phyloP scores from a whole-genome alignment of 2,888 invertebrate genomes.

The Xanthostigma xanthostigma region DNA sequence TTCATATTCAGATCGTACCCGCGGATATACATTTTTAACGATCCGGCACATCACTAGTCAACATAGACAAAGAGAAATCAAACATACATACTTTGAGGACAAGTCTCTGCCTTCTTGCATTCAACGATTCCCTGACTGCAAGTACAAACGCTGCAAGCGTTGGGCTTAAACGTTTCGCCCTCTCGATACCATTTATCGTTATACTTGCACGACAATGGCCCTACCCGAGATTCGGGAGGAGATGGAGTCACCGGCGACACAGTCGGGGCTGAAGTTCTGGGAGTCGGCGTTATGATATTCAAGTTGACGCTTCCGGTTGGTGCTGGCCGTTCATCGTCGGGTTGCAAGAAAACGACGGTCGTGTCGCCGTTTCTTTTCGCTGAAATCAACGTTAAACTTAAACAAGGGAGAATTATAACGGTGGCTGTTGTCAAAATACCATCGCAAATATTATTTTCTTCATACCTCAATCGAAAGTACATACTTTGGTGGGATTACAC shows the following conservation, averaged over 20 bases:
- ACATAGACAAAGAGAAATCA: too few species aligned
- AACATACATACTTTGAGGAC: constrained; percentile 23
- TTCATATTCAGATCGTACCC: too few species aligned
- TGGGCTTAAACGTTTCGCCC: constrained; percentile 52
- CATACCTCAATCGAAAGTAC: too few species aligned
- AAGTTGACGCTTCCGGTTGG: constrained; percentile 16
- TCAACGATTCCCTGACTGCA: constrained; percentile 49
- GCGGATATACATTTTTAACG: too few species aligned
- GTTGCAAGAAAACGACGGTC: constrained; percentile 21
- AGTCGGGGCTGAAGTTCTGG: constrained; percentile 9
- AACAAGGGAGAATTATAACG: too few species aligned
- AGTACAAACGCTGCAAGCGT: constrained; percentile 55
- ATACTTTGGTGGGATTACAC: too few species aligned
- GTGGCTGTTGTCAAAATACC: too few species aligned
- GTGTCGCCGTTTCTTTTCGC: constrained; percentile 9
- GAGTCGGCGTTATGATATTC: constrained; percentile 15
- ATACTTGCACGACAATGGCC: constrained; percentile 17
- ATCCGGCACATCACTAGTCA: too few species aligned
- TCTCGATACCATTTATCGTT: constrained; percentile 43
- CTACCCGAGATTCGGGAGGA: constrained; percentile 16
- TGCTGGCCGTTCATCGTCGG: constrained; percentile 24
- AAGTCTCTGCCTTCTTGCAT: constrained; percentile 34
- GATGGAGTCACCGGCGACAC: constrained; percentile 13
- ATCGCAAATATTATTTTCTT: too few species aligned
- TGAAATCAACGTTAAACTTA: too few species aligned